These are phyloP conservation scores for Nannoperca australis DNA, from an alignment of 2,797 vertebrate species.

Conservation along the genomic window DNA sequence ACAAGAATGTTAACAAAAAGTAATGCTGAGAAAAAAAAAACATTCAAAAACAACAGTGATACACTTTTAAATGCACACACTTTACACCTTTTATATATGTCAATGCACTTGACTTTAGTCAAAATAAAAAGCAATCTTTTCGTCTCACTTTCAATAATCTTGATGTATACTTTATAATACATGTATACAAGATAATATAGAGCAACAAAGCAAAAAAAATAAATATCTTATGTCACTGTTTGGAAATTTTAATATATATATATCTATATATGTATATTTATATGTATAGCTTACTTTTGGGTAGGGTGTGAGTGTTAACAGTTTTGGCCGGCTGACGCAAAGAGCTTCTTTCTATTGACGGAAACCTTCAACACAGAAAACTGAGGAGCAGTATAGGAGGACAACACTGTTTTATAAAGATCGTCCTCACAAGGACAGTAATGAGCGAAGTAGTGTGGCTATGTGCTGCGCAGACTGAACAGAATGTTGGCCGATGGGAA, in stretches of 20 bases:
- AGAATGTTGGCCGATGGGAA: slow-evolving; percentile 3
- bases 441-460: slow-evolving; percentile 25
- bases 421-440: slow-evolving; percentile 21
- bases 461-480: slow-evolving; percentile 19
- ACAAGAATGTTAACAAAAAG: slow-evolving; percentile 71
- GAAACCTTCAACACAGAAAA: slow-evolving; percentile 33
- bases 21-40: slow-evolving; percentile 70
- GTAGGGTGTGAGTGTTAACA: slow-evolving; percentile 84
- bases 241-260: slow-evolving; percentile 75
- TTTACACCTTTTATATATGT: slow-evolving; percentile 85
- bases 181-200: slow-evolving; percentile 84
- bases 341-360: slow-evolving; percentile 46
- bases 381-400: slow-evolving; percentile 25
- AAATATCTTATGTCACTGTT: slow-evolving; percentile 94
- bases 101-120: slow-evolving; percentile 79
- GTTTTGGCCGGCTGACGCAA: slow-evolving; percentile 61
- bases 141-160: slow-evolving; percentile 74
- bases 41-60: slow-evolving; percentile 78
- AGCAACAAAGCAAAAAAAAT: slow-evolving; percentile 90
- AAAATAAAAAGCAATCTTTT: slow-evolving; percentile 77
- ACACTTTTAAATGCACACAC: slow-evolving; percentile 84
- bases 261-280: slow-evolving; percentile 84
- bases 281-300: slow-evolving; percentile 91
- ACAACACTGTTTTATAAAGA: slow-evolving; percentile 17
- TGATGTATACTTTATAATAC: slow-evolving; percentile 85